Evolutionary conservation across 30 jellyfish, hydroid and myxozoan genomes (phyloP).

Genomic region (Calvadosia cruxmelitensis): DNA sequence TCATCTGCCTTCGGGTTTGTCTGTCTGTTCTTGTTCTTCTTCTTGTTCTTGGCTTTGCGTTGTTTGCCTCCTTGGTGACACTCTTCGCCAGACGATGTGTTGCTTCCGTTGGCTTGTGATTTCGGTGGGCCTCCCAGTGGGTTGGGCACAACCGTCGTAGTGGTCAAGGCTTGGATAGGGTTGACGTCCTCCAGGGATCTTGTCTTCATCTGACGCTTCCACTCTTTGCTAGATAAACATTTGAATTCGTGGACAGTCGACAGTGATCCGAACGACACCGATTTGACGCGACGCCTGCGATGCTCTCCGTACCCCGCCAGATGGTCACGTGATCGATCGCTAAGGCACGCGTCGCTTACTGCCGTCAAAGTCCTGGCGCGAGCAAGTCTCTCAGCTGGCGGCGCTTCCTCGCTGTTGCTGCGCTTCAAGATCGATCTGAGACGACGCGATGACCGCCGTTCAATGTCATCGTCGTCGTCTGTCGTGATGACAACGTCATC

Average conservation of each 20-base stretch:
- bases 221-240: conserved; percentile 53
- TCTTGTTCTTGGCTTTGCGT: no score
- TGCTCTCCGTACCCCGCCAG: background rate
- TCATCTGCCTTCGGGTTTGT: no score
- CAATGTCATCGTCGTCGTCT: background rate
- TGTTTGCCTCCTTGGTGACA: no score
- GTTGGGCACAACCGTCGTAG: no score
- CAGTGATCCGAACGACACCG: conserved; percentile 62
- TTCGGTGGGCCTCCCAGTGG: no score
- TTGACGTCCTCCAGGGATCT: background rate
- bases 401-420: background rate
- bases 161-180: background rate
- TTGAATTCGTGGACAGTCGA: conserved; percentile 65
- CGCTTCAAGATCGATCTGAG: background rate
- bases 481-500: background rate
- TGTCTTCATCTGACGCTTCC: conserved; percentile 48
- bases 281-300: conserved; percentile 47
- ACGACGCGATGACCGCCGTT: no score
- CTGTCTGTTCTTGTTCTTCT: no score
- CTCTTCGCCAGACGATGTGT: no score
- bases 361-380: background rate
- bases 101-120: no score
- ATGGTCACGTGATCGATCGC: background rate
- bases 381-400: no score
- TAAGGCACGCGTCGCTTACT: background rate